Evolutionary conservation across 1,140 invertebrate species (phyloP).

Genomic region (Lepeophtheirus salmonis): DNA sequence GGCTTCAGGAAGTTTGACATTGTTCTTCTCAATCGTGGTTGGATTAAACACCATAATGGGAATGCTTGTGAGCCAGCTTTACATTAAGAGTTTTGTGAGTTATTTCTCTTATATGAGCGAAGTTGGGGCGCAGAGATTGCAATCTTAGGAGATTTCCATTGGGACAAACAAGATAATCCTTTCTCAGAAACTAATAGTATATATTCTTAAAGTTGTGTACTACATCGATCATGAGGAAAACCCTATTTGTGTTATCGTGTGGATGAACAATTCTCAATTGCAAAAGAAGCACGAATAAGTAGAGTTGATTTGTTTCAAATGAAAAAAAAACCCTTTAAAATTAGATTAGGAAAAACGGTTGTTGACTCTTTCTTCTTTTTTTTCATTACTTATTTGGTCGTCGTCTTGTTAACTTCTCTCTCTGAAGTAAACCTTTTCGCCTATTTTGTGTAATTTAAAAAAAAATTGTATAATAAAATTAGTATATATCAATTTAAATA

Average conservation of each 20-base stretch:
- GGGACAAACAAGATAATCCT: background rate
- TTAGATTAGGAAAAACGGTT: too few relatives aligned
- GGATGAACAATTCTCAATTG: background rate
- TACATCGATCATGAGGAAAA: background rate
- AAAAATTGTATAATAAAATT: too few relatives aligned
- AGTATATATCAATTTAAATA: too few relatives aligned
- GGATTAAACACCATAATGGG: background rate
- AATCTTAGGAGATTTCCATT: background rate
- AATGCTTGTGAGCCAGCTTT: background rate
- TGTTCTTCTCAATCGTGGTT: background rate
- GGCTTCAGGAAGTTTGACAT: background rate
- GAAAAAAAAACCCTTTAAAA: too few relatives aligned
- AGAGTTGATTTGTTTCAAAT: too few relatives aligned
- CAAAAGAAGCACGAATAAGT: too few relatives aligned
- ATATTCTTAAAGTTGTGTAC: background rate
- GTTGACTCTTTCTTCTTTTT: too few relatives aligned
- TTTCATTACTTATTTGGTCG: too few relatives aligned
- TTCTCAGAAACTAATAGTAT: background rate
- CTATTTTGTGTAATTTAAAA: too few relatives aligned
- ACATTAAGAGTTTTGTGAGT: background rate
- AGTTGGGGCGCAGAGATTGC: background rate
- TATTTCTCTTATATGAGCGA: background rate
- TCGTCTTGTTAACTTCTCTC: too few relatives aligned
- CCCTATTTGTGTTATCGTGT: background rate
- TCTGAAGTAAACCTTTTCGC: too few relatives aligned